Evolutionary conservation across 1,140 invertebrate species (phyloP), one percentile per base, ranked within the genome.

Genomic region (Heliothis virescens): DNA sequence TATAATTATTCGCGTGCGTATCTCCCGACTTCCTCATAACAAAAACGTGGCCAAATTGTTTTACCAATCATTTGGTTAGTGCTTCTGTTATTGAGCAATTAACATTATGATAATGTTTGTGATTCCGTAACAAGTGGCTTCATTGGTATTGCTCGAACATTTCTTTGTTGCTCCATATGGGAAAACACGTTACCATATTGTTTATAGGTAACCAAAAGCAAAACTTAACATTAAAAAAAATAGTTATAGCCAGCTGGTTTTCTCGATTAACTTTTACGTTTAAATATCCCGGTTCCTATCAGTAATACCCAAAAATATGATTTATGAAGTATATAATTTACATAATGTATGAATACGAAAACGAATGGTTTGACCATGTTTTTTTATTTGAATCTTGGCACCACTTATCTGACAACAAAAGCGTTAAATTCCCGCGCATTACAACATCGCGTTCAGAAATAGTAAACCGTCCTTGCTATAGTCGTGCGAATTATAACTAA

Each of bases 391-490:
- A 72, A 72, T 72, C 21, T 48, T n/a, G 41, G 7, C 13, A 62
- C 57, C 13, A 57, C 50, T 41, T 12, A 57, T 55, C 50, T 57
- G 16, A 75, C 34, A 18, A 62, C 72, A 75, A 75, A 74, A 62
- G 57, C 77, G 65, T 84, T 65, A 82, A 82, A 86, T 88, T 87
- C 89, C 83, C 85, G 86, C 86, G 81, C 81, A 87, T 88, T 90
- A 79, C 83, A 82, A 86, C 82, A 90, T 83, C 59, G 63, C 82
- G 81, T 81, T 86, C 83, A 86, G 83, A 89, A 89, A 89, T 90
- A 90, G 85, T 79, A 41, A 76, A 52, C 74, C 72, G 89, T 82
- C 88, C 89, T 90, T 89, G 88, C 76, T 13, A 60, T 73, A 79
- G 75, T 74, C 80, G 79, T 75, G 59, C 77, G 69, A 83, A 84